Evolutionary conservation across 2,797 vertebrate genomes (phyloP), one percentile per base, ranked within the genome.

Genomic region (Spheniscus humboldti): DNA sequence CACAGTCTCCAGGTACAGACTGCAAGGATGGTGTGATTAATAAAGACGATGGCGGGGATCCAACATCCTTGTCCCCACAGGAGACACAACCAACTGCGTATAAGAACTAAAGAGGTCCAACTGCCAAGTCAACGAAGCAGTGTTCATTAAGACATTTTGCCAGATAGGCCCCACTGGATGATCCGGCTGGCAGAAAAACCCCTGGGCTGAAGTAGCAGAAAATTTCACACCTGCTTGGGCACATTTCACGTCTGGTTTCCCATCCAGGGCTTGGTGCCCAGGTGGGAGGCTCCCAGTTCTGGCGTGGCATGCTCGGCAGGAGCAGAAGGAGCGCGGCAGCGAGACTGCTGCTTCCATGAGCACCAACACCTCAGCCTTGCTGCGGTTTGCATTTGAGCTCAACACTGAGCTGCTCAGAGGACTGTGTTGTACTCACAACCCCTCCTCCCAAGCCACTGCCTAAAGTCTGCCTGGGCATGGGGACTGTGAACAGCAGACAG

Each of bases 191-290:
- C 13, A 4, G 60, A 52, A 56, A 80, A 74, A 28, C 1, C 73
- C 73, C 55, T 48, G 80, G 41, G 74, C 84, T 81, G 62, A 27
- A 50, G 55, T 2, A 64, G 69, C 48, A 78, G 76, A 27, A 15
- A 19, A 73, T 94, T 88, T 94, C 90, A 87, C 90, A 91, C 79
- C 92, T 95, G 79, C 71, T 16, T 71, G 90, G 88, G 92, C 88
- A 90, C 79, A 55, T 77, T 93, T 94, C 86, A 90, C 0, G 3
- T 39, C 86, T 92, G 79, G 35, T 69, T 94, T 88, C 59, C 79
- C 55, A 59, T n/a, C n/a, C 82, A 86, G 85, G 88, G 90, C 95
- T 86, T 10, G 25, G 14, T 86, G 86, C 90, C 92, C 10, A 1
- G 39, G 22, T 57, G 59, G 88, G 90, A 93, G 62, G 73, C 43